These are phyloP conservation scores for Deilephila elpenor DNA, from an alignment of 2,888 invertebrate genomes.

Conservation along the genomic window DNA sequence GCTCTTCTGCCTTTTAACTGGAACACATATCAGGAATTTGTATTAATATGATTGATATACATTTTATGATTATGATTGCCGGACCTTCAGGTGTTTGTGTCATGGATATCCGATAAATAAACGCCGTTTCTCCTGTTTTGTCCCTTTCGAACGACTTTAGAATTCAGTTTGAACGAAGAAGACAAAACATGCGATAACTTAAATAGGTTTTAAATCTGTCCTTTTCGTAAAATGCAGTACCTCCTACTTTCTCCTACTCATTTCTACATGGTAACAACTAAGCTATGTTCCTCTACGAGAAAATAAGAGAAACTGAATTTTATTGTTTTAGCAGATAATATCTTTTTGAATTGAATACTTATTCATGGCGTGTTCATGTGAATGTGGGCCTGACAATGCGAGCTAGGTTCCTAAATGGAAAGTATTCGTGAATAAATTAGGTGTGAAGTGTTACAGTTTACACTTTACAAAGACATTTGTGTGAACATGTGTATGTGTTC, in stretches of 20 bases:
- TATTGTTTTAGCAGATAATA: constrained; percentile 11
- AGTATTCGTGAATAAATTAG: constrained; percentile 40
- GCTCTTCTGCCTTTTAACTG: background rate
- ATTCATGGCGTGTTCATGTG: background rate
- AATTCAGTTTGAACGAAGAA: too few species aligned
- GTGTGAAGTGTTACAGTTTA: constrained; percentile 42
- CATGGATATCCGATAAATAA: too few species aligned
- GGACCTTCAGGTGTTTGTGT: too few species aligned
- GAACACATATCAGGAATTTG: too few species aligned
- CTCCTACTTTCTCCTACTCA: background rate
- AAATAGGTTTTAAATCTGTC: too few species aligned
- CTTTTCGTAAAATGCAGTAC: background rate
- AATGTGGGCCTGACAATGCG: constrained; percentile 17
- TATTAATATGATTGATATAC: too few species aligned
- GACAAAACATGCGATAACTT: too few species aligned
- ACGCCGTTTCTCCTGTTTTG: too few species aligned
- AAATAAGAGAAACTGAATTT: constrained; percentile 13
- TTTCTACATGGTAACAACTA: background rate
- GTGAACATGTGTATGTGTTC: background rate
- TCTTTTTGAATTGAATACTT: constrained; percentile 13
- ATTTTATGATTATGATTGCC: too few species aligned
- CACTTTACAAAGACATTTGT: constrained; percentile 29
- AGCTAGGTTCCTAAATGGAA: constrained; percentile 38
- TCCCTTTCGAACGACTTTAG: too few species aligned
- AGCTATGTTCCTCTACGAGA: background rate